These are phyloP conservation scores for Drosophila novamexicana DNA, from an alignment of 1,140 invertebrate species.

Conservation along the genomic window DNA sequence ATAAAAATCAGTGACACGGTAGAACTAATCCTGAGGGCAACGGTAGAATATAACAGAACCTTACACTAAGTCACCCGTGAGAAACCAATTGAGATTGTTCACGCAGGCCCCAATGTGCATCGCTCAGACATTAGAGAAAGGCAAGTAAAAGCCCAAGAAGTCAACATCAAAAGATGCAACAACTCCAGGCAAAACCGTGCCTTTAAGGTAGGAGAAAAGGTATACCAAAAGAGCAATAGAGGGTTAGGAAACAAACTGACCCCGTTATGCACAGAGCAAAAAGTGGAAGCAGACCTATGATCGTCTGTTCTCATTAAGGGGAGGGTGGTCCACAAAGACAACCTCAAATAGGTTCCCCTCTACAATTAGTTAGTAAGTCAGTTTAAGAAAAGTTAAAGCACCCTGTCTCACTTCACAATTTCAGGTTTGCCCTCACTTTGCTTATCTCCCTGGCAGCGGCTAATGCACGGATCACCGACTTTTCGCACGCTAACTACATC, in stretches of 20 bases:
- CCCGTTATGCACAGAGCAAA: constrained; percentile 17
- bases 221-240: constrained; percentile 11
- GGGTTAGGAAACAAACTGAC: constrained; percentile 34
- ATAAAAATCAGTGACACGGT: not conserved
- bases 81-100: too few relatives aligned
- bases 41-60: too few relatives aligned
- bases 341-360: constrained; percentile 14
- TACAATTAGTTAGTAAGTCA: constrained; percentile 5
- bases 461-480: constrained; percentile 27
- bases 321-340: constrained; percentile 28
- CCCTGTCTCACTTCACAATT: not conserved
- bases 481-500: constrained; percentile 40
- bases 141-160: too few relatives aligned
- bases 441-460: constrained; percentile 6
- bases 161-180: not conserved
- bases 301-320: constrained; percentile 11
- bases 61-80: too few relatives aligned
- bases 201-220: constrained; percentile 27
- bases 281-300: constrained; percentile 26
- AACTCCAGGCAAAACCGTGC: not conserved
- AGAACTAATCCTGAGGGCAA: not conserved
- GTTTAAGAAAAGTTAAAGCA: constrained; percentile 1
- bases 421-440: not conserved
- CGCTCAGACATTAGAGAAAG: not conserved
- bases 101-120: too few relatives aligned